These are phyloP conservation scores for Cotesia chilonis DNA, from an alignment of 1,140 invertebrate genomes.

Conservation along the genomic window DNA sequence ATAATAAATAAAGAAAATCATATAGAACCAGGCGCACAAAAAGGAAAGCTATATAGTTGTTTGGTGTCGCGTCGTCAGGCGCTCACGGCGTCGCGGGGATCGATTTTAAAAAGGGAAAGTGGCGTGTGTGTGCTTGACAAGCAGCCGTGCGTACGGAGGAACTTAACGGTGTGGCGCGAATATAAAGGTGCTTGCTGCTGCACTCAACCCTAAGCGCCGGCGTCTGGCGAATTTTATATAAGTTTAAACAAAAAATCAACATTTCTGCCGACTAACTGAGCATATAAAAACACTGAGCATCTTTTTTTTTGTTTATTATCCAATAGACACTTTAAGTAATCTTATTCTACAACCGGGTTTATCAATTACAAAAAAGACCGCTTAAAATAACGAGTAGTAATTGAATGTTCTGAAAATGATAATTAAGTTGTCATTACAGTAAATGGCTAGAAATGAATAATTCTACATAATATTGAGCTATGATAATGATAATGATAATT, in stretches of 20 bases:
- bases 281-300: background rate
- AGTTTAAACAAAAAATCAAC: background rate
- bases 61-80: constrained; percentile 45
- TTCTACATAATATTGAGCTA: background rate
- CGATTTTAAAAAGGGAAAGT: constrained; percentile 63
- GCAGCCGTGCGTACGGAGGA: constrained; percentile 37
- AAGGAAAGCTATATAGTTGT: constrained; percentile 28
- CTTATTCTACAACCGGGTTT: too few relatives aligned
- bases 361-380: too few relatives aligned
- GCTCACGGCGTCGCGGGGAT: constrained; percentile 52
- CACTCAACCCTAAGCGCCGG: constrained; percentile 31
- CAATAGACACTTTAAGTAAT: too few relatives aligned
- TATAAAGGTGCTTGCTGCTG: constrained; percentile 33
- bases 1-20: constrained; percentile 24
- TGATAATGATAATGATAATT: constrained; percentile 1
- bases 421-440: background rate
- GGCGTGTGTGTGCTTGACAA: constrained; percentile 43
- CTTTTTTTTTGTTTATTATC: too few relatives aligned
- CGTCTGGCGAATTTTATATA: constrained; percentile 20
- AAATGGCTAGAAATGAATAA: background rate
- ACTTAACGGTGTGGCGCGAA: constrained; percentile 31
- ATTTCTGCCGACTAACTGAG: background rate
- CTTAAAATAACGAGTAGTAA: too few relatives aligned
- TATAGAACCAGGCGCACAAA: constrained; percentile 21
- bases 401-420: too few relatives aligned